Conservation (phyloP, 2,797 vertebrate genomes). For the Pantherophis alleghaniensis region DNA sequence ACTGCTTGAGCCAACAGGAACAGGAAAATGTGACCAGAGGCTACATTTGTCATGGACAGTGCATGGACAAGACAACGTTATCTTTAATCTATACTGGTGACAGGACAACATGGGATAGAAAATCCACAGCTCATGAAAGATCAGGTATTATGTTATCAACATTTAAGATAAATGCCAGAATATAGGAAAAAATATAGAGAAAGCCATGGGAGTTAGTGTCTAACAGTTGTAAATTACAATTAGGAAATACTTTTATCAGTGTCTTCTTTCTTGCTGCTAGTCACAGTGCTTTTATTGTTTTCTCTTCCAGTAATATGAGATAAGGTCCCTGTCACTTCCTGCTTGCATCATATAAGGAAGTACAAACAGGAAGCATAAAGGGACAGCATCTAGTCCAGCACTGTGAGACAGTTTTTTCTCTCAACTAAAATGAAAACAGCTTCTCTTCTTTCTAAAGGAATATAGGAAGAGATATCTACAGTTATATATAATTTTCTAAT, state of each 20-base stretch:
- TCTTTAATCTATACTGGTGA: neutral
- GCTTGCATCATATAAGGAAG: neutral
- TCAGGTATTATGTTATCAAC: neutral
- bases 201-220: neutral
- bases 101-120: neutral
- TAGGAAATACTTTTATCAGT: neutral
- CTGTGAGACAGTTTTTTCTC: neutral
- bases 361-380: neutral
- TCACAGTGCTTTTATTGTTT: neutral
- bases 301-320: neutral
- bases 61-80: neutral
- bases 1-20: neutral
- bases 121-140: neutral
- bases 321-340: no score
- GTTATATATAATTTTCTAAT: neutral
- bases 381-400: neutral
- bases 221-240: neutral
- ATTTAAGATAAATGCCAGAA: neutral
- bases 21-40: neutral
- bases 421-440: neutral
- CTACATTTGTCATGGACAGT: neutral
- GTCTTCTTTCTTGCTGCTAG: neutral
- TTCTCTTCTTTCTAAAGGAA: neutral
- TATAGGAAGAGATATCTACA: neutral
- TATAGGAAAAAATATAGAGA: neutral